Evolutionary conservation across 2,888 invertebrate species (phyloP), one percentile per base, ranked within the genome.

Genomic region (Plemyria rubiginata): DNA sequence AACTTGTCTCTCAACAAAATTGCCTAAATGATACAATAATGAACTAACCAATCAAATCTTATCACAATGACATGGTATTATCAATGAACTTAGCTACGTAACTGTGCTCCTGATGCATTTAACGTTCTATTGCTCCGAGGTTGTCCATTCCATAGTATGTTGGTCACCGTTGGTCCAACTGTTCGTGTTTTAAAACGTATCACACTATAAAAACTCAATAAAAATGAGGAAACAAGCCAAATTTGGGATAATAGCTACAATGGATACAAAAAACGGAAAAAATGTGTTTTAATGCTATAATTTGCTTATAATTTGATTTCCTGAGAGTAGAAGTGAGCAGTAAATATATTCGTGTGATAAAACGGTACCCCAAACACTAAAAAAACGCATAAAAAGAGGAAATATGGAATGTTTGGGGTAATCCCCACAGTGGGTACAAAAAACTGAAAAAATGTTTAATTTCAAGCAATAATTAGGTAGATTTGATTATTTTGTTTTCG

Each of bases 141-240:
- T 72, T 72, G 71, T 68, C 71, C 60, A 76, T 71, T 68, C 71
- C 60, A 76, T 78, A 81, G 79, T 81, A 67, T 68, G 61, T 62
- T 66, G 67, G 62, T 63, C 65, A 66, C 75, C 45, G 62, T 70
- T 66, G 62, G 59, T 38, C 60, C 54, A 16, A 53, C 29, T 62
- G 75, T 78, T 76, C 77, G 79, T 65, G 79, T 64, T 66, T 69
- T n/a, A 28, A 46, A 63, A 15, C 45, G 29, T 11, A 45, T 54
- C 49, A 4, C 48, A 49, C 11, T 46, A 15, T 38, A 49, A 59
- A 38, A 53, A 53, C 8, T 5, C 11, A 4, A n/a, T 32, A 45
- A 40, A 58, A 64, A 50, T 46, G 41, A 45, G 61, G 54, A 54
- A 54, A 51, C n/a, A 11, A 51, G 32, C 48, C 38, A 51, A 29